Evolutionary conservation across 37 sponge, comb jelly and placozoan species (phyloP), one percentile per base, ranked within the genome.

Genomic region (Ianthella basta): DNA sequence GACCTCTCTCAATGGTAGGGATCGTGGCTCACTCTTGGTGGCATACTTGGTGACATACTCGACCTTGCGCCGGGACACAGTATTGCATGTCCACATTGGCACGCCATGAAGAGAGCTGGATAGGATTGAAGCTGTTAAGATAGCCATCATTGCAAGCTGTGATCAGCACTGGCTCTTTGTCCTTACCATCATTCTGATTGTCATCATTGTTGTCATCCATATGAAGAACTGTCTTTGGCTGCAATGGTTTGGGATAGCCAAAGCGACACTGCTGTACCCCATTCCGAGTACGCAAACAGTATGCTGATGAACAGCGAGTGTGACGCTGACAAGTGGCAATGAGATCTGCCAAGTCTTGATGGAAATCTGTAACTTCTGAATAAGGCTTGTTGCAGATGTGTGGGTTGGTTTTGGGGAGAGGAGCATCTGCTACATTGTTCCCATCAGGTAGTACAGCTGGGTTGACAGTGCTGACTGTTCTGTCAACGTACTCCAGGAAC

Each of bases 41-140:
- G 60, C 84, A 84, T 88, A 83, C 34, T 84, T 88, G 0, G 84
- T 40, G 21, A 55, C 35, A 60, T 88, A 88, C 66, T 84, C 21
- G 20, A 88, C 84, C 56, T 32, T 64, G 15, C 32, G 56, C 13
- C 80, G 25, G 0, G 10, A 88, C 59, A 79, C 79, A 77, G 70
- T 88, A 88, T 44, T 88, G 84, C 84, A 88, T 82, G 75, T 83
- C 89, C 19, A 88, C 89, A 83, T 84, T 88, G n/a, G 84, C 89
- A 27, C 89, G 77, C 89, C 89, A 88, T 23, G 69, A 67, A 8
- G 80, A 79, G 39, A 88, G 80, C 72, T 88, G 89, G 15, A 83
- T 56, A 15, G 84, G 83, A 61, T 88, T 88, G 59, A 39, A 69
- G 54, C 85, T 89, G 81, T 88, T 89, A 29, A 88, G 44, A 0